These are phyloP conservation scores for rabbit (Oryctolagus cuniculus) DNA, from an alignment of 2,113 vertebrate genomes.

Conservation along the genomic window DNA sequence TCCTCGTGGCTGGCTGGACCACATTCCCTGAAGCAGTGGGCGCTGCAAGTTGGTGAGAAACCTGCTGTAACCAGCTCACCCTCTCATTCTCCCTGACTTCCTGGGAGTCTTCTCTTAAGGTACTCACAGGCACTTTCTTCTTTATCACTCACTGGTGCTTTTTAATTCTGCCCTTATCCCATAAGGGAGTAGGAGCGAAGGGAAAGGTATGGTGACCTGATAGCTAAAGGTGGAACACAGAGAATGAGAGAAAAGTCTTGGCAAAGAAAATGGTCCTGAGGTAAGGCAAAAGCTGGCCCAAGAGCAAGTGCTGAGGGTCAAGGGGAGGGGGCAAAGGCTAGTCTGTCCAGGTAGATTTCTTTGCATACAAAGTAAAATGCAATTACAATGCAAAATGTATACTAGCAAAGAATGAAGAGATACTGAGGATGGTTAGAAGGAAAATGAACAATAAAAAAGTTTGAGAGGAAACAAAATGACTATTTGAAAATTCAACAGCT, in stretches of 20 bases:
- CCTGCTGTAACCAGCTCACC: accelerated
- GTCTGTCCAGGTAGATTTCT: not conserved
- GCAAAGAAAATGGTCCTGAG: not conserved
- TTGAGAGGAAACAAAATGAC: not conserved
- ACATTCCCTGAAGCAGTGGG: not conserved
- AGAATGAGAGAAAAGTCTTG: not conserved
- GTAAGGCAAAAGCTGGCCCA: not conserved
- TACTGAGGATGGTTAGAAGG: not conserved
- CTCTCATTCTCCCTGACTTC: not conserved
- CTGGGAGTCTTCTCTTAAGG: not conserved
- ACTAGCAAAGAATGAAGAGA: not conserved
- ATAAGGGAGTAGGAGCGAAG: not conserved
- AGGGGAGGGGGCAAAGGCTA: not conserved
- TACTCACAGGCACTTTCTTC: not conserved
- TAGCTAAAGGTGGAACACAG: too few species aligned
- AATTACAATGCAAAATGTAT: not conserved
- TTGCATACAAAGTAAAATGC: not conserved
- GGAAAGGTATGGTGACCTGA: not conserved
- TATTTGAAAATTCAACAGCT: not conserved
- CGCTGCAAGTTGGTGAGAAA: accelerated
- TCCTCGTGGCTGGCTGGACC: too few species aligned
- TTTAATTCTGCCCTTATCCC: not conserved
- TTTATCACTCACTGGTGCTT: not conserved
- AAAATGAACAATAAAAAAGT: conserved; percentile 21
- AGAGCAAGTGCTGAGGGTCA: not conserved